These are phyloP conservation scores for Spodoptera litura DNA, from an alignment of 1,140 invertebrate genomes.

Conservation along the genomic window DNA sequence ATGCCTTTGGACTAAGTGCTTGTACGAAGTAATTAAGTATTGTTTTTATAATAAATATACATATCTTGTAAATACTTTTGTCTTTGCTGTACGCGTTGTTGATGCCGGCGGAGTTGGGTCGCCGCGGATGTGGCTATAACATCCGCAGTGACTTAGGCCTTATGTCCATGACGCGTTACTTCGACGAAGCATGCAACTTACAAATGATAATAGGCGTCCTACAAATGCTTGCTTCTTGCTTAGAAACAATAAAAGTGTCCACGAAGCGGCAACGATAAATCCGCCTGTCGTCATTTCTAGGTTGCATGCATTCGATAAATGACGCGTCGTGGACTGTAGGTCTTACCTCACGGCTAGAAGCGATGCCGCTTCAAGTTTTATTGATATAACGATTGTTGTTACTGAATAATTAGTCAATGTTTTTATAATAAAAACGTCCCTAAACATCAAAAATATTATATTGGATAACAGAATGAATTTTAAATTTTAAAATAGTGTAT, in stretches of 20 bases:
- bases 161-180: too few relatives aligned
- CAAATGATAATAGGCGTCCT: too few relatives aligned
- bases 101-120: background rate
- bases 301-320: too few relatives aligned
- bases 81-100: slow-evolving; percentile 42
- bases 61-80: slow-evolving; percentile 72
- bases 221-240: too few relatives aligned
- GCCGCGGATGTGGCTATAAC: too few relatives aligned
- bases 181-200: too few relatives aligned
- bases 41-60: slow-evolving; percentile 60
- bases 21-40: slow-evolving; percentile 54
- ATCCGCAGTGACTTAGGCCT: background rate
- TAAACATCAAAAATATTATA: background rate
- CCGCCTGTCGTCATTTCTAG: too few relatives aligned
- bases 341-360: background rate
- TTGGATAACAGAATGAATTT: background rate
- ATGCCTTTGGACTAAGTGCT: slow-evolving; percentile 49
- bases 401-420: slow-evolving; percentile 27
- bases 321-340: too few relatives aligned
- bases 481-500: slow-evolving; percentile 5
- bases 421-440: slow-evolving; percentile 3
- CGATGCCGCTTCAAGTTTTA: background rate
- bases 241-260: too few relatives aligned
- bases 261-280: too few relatives aligned
- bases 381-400: background rate